Evolutionary conservation across 2,113 vertebrate genomes (phyloP), one percentile per base, ranked within the genome.

Genomic region (Atrichornis clamosus): DNA sequence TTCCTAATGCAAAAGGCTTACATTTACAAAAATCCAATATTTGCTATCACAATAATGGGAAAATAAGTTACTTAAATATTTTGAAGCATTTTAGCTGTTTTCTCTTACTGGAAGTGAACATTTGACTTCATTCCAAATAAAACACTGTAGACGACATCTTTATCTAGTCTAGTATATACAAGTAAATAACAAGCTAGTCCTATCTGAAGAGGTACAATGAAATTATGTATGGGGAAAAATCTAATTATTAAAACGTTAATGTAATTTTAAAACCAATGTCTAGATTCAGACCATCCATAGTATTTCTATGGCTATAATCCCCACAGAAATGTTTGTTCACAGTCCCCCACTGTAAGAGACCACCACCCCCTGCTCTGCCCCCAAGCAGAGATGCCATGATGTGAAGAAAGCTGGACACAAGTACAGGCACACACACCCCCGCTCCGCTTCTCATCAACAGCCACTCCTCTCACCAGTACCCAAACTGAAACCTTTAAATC

Each of bases 351-450:
- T 26, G 7, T 41, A 60, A 70, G 26, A 87, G 17, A 64, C 6
- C 7, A 26, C 4, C 13, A 73, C 21, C 76, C n/a, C 35, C 44
- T 47, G 19, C 15, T 84, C 37, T 80, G 32, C 16, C 8, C 7
- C 16, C 7, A 44, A 9, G 12, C 2, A 21, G 12, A 56, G 11
- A 28, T 13, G 23, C 15, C 6, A 39, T 7, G 9, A 64, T 32
- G 16, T 11, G 8, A 62, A 37, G 35, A 72, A 86, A 73, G 20
- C 18, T 60, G 37, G 5, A 69, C 39, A 56, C 3, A 42, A 70
- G 23, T 6, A 41, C 4, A 70, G 11, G 21, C 9, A 13, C 8
- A 10, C 7, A 13, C n/a, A 4, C 22, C 1, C 11, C 5, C 5
- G 2, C 30, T 55, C 17, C 68, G 30, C 16, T 83, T 35, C n/a